Percentiles rank a stretch among this genome's conserved stretches.
These are phyloP conservation scores for Speoplatyrhinus poulsoni DNA, from an alignment of 2,113 vertebrate species.

Conservation along the genomic window DNA sequence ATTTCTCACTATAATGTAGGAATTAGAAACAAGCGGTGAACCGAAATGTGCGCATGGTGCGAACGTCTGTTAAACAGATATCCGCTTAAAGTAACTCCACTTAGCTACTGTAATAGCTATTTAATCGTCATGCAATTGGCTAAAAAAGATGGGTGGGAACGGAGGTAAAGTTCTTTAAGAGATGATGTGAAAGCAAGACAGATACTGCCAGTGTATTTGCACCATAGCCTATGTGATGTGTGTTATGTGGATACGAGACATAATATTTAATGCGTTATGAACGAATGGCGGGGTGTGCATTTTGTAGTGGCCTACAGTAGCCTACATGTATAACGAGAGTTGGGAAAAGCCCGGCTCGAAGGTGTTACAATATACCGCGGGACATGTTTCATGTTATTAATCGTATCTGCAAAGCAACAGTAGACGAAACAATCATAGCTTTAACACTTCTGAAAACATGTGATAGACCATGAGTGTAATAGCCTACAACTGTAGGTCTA, in stretches of 20 bases:
- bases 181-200: neutral
- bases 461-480: no score
- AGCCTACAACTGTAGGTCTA: no score
- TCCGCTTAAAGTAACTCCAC: neutral
- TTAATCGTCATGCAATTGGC: neutral
- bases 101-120: neutral
- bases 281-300: constrained; percentile 21
- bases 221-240: constrained; percentile 14
- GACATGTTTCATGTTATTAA: constrained; percentile 3
- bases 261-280: constrained; percentile 35
- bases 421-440: no score
- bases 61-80: neutral
- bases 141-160: neutral
- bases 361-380: constrained; percentile 39
- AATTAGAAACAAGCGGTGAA: neutral
- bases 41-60: constrained; percentile 10
- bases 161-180: constrained; percentile 31
- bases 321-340: constrained; percentile 22
- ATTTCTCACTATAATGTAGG: neutral
- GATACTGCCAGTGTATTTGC: constrained; percentile 21
- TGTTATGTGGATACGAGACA: constrained; percentile 23
- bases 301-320: neutral
- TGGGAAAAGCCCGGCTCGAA: constrained; percentile 45
- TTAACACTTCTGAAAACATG: no score
- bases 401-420: no score